phyloP scores from a whole-genome alignment of 2,888 invertebrate genomes.

The Caenorhabditis sp. region DNA sequence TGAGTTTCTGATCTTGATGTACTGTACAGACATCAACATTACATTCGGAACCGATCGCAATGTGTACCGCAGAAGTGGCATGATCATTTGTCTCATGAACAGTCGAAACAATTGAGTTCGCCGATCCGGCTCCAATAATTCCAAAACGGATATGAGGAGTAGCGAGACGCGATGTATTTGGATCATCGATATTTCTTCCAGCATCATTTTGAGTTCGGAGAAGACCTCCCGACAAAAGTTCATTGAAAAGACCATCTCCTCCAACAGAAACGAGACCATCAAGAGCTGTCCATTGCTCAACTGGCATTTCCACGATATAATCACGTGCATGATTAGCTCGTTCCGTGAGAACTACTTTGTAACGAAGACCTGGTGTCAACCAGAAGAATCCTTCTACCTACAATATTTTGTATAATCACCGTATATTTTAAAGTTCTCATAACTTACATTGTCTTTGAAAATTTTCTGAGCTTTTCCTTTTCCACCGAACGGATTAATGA shows the following conservation, averaged over 20 bases:
- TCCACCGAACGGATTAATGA: slow-evolving; percentile 86
- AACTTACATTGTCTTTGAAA: slow-evolving; percentile 79
- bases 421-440: neutral
- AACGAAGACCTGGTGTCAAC: slow-evolving; percentile 72
- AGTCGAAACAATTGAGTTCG: slow-evolving; percentile 83
- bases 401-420: slow-evolving; percentile 8
- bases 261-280: slow-evolving; percentile 77
- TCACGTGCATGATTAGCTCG: slow-evolving; percentile 83
- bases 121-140: slow-evolving; percentile 79
- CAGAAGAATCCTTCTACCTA: slow-evolving; percentile 74
- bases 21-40: slow-evolving; percentile 83
- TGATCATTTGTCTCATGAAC: slow-evolving; percentile 83
- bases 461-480: slow-evolving; percentile 80
- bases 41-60: slow-evolving; percentile 81
- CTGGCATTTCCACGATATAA: slow-evolving; percentile 68
- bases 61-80: slow-evolving; percentile 82
- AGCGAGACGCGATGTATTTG: slow-evolving; percentile 52
- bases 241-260: slow-evolving; percentile 86
- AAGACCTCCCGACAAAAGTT: slow-evolving; percentile 78
- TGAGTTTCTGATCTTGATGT: slow-evolving; percentile 75
- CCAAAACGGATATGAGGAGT: slow-evolving; percentile 77
- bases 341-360: slow-evolving; percentile 80
- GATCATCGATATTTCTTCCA: slow-evolving; percentile 61
- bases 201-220: slow-evolving; percentile 35
- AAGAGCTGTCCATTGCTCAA: slow-evolving; percentile 41